These are phyloP conservation scores for Drosophila simulans DNA, from an alignment of 1,140 invertebrate species.

Conservation along the genomic window DNA sequence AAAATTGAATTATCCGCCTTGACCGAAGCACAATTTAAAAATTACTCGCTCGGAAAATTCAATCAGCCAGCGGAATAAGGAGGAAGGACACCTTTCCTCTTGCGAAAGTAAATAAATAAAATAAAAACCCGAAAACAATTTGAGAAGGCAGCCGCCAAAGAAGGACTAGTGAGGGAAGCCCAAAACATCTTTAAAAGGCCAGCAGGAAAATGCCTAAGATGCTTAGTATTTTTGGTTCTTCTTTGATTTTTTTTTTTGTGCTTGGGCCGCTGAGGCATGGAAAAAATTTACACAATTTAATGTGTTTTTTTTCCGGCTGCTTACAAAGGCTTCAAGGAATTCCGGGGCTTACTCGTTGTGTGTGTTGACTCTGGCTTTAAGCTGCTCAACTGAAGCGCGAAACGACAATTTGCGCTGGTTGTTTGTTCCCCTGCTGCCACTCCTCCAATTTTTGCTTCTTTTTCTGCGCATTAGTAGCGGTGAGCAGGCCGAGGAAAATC, in stretches of 20 bases:
- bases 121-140: conserved; percentile 75
- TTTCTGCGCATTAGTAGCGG: conserved; percentile 56
- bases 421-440: conserved; percentile 43
- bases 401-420: conserved; percentile 77
- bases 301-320: conserved; percentile 40
- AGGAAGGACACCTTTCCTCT: conserved; percentile 59
- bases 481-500: conserved; percentile 47
- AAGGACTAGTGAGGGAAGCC: conserved; percentile 6
- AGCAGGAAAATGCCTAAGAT: conserved; percentile 67
- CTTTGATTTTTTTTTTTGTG: conserved; percentile 20
- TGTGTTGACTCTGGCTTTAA: conserved; percentile 76
- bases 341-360: conserved; percentile 40
- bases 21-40: conserved; percentile 78
- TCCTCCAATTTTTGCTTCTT: neutral
- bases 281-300: conserved; percentile 69
- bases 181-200: conserved; percentile 64
- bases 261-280: conserved; percentile 40
- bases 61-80: conserved; percentile 67
- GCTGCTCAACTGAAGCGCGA: conserved; percentile 80
- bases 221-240: conserved; percentile 51
- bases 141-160: conserved; percentile 43
- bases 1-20: conserved; percentile 77
- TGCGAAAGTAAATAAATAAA: conserved; percentile 77
- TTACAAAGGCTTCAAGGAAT: conserved; percentile 72
- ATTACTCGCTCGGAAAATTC: conserved; percentile 82